phyloP scores from a whole-genome alignment of 1,140 invertebrate species.

The Apis dorsata region DNA sequence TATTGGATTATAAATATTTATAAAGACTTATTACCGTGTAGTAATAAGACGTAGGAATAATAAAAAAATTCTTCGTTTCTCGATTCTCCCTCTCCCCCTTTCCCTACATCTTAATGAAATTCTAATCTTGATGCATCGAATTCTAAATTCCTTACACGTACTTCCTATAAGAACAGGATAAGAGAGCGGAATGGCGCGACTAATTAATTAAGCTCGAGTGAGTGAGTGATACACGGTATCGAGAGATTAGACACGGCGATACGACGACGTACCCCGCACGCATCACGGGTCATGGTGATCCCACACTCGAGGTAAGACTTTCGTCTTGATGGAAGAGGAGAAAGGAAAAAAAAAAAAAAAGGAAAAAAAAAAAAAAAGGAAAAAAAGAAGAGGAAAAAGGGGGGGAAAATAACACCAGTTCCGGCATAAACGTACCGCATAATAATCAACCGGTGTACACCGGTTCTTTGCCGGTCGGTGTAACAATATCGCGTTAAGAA shows the following conservation, averaged over 20 bases:
- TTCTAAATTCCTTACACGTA: neutral
- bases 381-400: neutral
- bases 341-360: no score
- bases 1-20: no score
- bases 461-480: slow-evolving; percentile 40
- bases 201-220: slow-evolving; percentile 16
- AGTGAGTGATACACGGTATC: slow-evolving; percentile 31
- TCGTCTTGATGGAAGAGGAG: neutral
- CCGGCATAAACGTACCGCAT: slow-evolving; percentile 44
- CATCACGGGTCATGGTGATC: slow-evolving; percentile 56
- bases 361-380: no score
- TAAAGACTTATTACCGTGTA: no score
- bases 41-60: no score
- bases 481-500: slow-evolving; percentile 45
- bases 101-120: neutral
- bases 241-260: slow-evolving; percentile 17
- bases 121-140: neutral
- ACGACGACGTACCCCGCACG: slow-evolving; percentile 39
- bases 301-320: slow-evolving; percentile 56
- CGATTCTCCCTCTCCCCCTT: no score
- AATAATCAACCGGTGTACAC: slow-evolving; percentile 40
- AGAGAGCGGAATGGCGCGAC: neutral
- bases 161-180: no score
- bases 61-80: no score
- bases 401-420: slow-evolving; percentile 23